These are phyloP conservation scores for Dolomedes plantarius DNA, from an alignment of 2,888 invertebrate species.

Conservation along the genomic window DNA sequence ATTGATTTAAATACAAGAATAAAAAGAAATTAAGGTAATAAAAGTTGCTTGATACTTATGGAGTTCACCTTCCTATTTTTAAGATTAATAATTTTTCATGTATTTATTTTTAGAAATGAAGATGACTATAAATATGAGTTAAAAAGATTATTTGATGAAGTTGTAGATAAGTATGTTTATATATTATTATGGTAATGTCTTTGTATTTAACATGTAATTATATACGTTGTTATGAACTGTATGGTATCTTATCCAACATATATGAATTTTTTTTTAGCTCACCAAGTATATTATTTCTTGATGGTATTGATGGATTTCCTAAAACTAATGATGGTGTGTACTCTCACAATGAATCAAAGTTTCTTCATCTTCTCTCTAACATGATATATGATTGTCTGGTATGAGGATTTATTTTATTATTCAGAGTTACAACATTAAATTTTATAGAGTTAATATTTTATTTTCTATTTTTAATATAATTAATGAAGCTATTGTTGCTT, in stretches of 20 bases:
- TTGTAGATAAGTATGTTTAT: constrained; percentile 7
- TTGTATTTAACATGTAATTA: too few species aligned
- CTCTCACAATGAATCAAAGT: background rate
- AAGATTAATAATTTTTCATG: too few species aligned
- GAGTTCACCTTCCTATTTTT: too few species aligned
- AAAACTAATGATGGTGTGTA: constrained; percentile 80
- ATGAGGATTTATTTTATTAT: background rate
- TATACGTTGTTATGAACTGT: too few species aligned
- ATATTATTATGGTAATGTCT: background rate
- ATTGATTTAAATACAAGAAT: too few species aligned
- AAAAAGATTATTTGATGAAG: background rate
- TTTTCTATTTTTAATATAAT: too few species aligned
- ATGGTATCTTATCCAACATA: too few species aligned
- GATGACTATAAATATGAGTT: background rate
- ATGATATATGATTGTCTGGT: background rate
- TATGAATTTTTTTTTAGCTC: constrained; percentile 78
- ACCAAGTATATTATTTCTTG: constrained; percentile 88
- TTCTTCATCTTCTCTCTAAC: constrained; percentile 1
- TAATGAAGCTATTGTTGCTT: too few species aligned
- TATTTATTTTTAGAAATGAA: background rate
- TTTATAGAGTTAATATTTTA: too few species aligned
- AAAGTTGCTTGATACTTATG: too few species aligned
- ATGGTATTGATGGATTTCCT: constrained; percentile 90
- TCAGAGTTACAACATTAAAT: constrained; percentile 18
- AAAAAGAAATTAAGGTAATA: too few species aligned